phyloP scores from a whole-genome alignment of 2,113 vertebrate genomes.

The Azemiops feae region DNA sequence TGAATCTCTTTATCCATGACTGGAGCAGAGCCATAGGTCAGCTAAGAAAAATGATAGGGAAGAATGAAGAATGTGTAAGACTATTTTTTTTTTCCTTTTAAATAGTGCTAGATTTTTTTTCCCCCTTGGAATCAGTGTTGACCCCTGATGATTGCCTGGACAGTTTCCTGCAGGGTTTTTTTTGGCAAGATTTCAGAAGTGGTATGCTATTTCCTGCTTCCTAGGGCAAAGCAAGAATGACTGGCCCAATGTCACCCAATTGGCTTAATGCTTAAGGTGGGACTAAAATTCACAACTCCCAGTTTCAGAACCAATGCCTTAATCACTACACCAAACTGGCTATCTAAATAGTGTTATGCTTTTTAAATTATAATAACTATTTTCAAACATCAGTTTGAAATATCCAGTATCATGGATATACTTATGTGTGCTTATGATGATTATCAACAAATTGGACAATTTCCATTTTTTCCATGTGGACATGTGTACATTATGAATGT shows the following conservation, averaged over 20 bases:
- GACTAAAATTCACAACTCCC: neutral
- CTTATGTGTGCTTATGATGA: no score
- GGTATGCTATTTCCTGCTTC: neutral
- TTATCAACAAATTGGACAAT: no score
- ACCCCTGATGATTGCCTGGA: neutral
- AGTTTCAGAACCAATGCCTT: neutral
- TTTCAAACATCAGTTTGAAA: neutral
- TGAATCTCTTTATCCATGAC: neutral
- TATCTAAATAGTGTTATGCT: neutral
- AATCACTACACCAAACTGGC: neutral
- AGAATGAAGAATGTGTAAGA: neutral
- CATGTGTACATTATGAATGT: neutral
- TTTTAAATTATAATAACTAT: neutral
- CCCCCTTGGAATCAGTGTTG: neutral
- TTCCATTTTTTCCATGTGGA: neutral
- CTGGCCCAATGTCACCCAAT: neutral
- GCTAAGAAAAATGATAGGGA: neutral
- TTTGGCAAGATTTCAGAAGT: neutral
- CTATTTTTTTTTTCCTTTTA: neutral
- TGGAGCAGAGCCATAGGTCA: neutral
- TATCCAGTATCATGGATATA: no score
- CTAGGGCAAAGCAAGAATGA: neutral
- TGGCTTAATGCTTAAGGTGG: neutral
- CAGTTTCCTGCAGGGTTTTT: neutral
- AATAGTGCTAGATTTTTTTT: neutral